Evolutionary conservation across 2,888 invertebrate genomes (phyloP), one percentile per base, ranked within the genome.

Genomic region (Eupithecia inturbata): DNA sequence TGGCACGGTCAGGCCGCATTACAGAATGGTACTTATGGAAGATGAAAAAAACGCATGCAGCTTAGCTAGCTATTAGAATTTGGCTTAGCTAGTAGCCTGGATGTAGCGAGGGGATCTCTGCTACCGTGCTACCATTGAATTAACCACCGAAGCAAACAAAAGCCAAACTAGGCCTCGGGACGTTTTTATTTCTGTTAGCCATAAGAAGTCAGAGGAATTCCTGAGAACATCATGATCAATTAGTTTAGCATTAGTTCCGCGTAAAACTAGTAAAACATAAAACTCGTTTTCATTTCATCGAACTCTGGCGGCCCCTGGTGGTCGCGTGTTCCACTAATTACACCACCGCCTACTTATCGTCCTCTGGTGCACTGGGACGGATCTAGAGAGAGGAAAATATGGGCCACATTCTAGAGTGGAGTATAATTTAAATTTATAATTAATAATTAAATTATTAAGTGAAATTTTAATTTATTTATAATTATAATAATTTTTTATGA

Each of bases 261-360:
- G 76, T 76, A 76, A 71, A 71, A 73, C 76, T 76, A 73, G 76
- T 76, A 62, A 72, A 73, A 71, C 66, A 28, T 33, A 39, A 71
- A 76, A 73, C 76, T 62, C 26, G 73, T 76, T 76, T 53, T n/a
- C 57, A 62, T 62, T 73, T 73, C 76, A 68, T 71, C 73, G 76
- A 77, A 85, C 74, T 67, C 87, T 88, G 57, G 57, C 87, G 88
- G 88, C 89, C 85, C 69, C 77, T 74, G 92, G 92, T 92, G 92
- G 93, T 92, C 93, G 91, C 91, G 92, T 91, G 92, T 91, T 87
- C 83, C 85, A 89, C 92, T 93, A 92, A 94, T 93, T 93, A 92
- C 89, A 88, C 85, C 84, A 85, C 70, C 77, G 69, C 57, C 70
- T 75, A 71, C 74, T 73, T 75, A 75, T 75, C 75, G 75, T 75